These are phyloP conservation scores for Nemotelus nigrinus DNA, from an alignment of 2,888 invertebrate species.

Conservation along the genomic window DNA sequence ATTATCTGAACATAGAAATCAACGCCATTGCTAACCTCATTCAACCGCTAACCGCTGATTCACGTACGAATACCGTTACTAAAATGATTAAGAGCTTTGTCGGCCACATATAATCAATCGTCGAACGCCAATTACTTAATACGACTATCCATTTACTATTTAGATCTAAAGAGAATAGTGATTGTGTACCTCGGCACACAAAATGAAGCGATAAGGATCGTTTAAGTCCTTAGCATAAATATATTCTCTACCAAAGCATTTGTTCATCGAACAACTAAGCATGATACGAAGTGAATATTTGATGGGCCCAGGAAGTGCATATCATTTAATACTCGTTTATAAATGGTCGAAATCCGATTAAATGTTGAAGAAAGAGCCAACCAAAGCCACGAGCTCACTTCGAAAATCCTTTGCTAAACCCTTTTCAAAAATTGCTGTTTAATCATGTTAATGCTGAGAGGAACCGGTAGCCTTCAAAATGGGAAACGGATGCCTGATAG, in stretches of 20 bases:
- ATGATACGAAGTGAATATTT: neutral
- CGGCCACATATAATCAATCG: slow-evolving; percentile 29
- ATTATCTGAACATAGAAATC: too few relatives aligned
- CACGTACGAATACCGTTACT: neutral
- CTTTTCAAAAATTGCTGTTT: slow-evolving; percentile 44
- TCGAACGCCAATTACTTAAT: slow-evolving; percentile 36
- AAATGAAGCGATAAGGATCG: slow-evolving; percentile 30
- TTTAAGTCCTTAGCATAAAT: slow-evolving; percentile 27
- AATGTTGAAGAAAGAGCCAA: slow-evolving; percentile 18
- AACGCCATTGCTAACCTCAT: too few relatives aligned
- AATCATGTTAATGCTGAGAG: slow-evolving; percentile 43
- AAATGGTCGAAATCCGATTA: slow-evolving; percentile 43
- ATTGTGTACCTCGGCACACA: neutral
- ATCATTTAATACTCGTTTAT: slow-evolving; percentile 42
- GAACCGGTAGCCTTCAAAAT: slow-evolving; percentile 16
- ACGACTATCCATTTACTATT: slow-evolving; percentile 20
- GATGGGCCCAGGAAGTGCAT: slow-evolving; percentile 34
- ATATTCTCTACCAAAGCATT: neutral
- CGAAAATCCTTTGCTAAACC: slow-evolving; percentile 29
- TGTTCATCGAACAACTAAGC: neutral
- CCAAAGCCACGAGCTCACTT: slow-evolving; percentile 10
- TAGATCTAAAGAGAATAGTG: neutral
- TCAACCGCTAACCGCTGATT: too few relatives aligned
- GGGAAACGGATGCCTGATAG: slow-evolving; percentile 23
- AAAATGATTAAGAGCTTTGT: neutral